These are phyloP conservation scores for Hypena proboscidalis DNA, from an alignment of 2,888 invertebrate genomes.

Conservation along the genomic window DNA sequence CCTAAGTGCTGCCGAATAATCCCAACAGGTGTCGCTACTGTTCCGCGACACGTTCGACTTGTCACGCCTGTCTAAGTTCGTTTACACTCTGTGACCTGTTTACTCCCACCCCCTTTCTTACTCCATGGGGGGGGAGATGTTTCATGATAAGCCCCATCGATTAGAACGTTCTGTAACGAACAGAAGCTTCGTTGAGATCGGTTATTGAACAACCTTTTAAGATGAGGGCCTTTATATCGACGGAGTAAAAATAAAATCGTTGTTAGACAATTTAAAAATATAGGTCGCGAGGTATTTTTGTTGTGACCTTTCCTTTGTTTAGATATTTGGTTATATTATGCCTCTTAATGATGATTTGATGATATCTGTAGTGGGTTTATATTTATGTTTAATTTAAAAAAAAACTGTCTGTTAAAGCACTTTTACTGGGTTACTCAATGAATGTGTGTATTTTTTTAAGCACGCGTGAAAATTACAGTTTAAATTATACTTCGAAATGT, in stretches of 20 bases:
- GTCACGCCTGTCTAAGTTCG: conserved; percentile 76
- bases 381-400: too few relatives aligned
- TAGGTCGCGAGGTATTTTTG: too few relatives aligned
- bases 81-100: conserved; percentile 60
- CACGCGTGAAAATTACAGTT: too few relatives aligned
- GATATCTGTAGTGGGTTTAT: too few relatives aligned
- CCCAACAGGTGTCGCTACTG: conserved; percentile 58
- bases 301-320: too few relatives aligned
- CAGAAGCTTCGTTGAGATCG: conserved; percentile 15
- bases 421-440: too few relatives aligned
- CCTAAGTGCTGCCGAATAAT: conserved; percentile 72
- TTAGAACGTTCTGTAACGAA: conserved; percentile 34
- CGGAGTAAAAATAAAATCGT: not conserved
- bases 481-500: too few relatives aligned
- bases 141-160: conserved; percentile 59
- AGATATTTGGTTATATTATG: too few relatives aligned
- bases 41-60: conserved; percentile 70
- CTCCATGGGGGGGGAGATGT: conserved; percentile 50
- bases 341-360: too few relatives aligned
- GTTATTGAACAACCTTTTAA: conserved; percentile 16
- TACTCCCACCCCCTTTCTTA: conserved; percentile 38
- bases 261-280: too few relatives aligned
- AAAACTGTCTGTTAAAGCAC: too few relatives aligned
- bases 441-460: too few relatives aligned
- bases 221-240: conserved; percentile 8